Evolutionary conservation across 2,888 invertebrate genomes (phyloP).

Genomic region (Smittia sp.): DNA sequence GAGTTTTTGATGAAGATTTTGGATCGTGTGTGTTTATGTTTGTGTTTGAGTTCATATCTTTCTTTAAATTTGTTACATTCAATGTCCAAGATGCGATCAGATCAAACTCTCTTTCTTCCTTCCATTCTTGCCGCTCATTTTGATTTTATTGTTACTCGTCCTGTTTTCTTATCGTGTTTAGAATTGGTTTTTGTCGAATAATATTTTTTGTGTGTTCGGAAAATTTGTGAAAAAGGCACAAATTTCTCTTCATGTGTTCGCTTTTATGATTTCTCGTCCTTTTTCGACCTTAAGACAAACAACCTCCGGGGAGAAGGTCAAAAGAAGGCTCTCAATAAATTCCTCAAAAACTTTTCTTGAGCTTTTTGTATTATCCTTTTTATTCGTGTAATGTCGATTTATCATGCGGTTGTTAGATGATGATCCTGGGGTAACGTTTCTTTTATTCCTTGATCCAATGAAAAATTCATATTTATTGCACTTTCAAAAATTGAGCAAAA

Average conservation of each 20-base stretch:
- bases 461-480: slow-evolving; percentile 15
- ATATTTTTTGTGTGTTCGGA: slow-evolving; percentile 2
- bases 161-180: slow-evolving; percentile 1
- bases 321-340: neutral
- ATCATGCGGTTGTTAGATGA: neutral
- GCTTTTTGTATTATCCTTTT: neutral
- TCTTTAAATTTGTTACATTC: too few species aligned
- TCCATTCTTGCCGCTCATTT: slow-evolving; percentile 1
- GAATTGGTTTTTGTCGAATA: slow-evolving; percentile 1
- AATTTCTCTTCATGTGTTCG: slow-evolving; percentile 13
- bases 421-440: neutral
- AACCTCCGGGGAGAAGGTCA: neutral
- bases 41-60: too few species aligned
- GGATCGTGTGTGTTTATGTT: too few species aligned
- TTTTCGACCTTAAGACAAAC: neutral
- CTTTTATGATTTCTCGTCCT: slow-evolving; percentile 2
- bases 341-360: slow-evolving; percentile 9
- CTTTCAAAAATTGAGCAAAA: slow-evolving; percentile 17
- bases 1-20: too few species aligned
- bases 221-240: slow-evolving; percentile 24
- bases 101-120: neutral
- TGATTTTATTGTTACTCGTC: slow-evolving; percentile 23
- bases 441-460: neutral
- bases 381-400: neutral
- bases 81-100: neutral